phyloP scores from a whole-genome alignment of 2,113 vertebrate genomes.

The Cynoglossus semilaevis region DNA sequence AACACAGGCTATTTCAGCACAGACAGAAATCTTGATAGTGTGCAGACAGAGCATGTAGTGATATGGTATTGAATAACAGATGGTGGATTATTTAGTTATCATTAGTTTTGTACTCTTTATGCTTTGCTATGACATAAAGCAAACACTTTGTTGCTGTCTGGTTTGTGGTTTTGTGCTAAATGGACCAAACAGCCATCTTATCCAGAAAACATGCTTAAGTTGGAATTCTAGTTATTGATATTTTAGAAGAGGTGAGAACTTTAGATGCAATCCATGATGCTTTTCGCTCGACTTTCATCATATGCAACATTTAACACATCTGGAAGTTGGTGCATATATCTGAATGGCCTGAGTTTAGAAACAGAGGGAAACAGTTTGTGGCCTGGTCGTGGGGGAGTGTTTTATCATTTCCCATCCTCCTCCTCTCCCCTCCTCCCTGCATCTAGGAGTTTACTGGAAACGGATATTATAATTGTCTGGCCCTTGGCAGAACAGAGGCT shows the following conservation, averaged over 20 bases:
- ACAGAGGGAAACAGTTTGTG: slow-evolving; percentile 48
- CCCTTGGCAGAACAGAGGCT: slow-evolving; percentile 35
- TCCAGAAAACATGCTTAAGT: too few species aligned
- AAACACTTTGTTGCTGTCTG: too few species aligned
- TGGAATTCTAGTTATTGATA: too few species aligned
- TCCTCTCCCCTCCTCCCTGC: slow-evolving; percentile 29
- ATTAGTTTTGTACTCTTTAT: too few species aligned
- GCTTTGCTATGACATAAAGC: too few species aligned
- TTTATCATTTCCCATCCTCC: slow-evolving; percentile 37
- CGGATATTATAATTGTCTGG: slow-evolving; percentile 35
- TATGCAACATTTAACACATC: not conserved
- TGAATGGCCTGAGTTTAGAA: slow-evolving; percentile 26
- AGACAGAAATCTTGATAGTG: too few species aligned
- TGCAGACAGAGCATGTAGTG: too few species aligned
- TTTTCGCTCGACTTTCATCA: not conserved
- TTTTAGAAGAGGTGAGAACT: not conserved
- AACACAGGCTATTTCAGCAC: too few species aligned
- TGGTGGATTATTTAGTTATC: too few species aligned
- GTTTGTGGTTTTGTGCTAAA: too few species aligned
- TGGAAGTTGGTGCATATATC: slow-evolving; percentile 20
- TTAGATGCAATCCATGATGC: not conserved
- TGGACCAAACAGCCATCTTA: too few species aligned
- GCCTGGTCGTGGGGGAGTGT: slow-evolving; percentile 21
- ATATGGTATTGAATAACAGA: too few species aligned
- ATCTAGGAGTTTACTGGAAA: slow-evolving; percentile 60